Evolutionary conservation across 1,140 invertebrate genomes (phyloP), one percentile per base, ranked within the genome.

Genomic region (Drosophila tani): DNA sequence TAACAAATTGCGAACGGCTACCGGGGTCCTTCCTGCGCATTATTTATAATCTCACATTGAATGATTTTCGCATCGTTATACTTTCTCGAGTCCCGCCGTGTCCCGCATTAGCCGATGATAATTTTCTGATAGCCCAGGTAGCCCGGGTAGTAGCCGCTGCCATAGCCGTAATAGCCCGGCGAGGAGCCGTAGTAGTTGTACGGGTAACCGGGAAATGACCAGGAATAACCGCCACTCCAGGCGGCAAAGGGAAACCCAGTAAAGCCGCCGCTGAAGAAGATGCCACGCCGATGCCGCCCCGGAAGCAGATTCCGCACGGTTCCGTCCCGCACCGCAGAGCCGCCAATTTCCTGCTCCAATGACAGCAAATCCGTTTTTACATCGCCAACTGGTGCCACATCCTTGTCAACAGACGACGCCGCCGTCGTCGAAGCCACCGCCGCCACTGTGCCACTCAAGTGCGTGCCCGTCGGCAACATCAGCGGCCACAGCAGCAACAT

Each of bases 271-370:
- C 76, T 67, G 7, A 87, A 77, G 53, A 88, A 78, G 53, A 87
- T 65, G 43, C 79, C 84, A 55, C 84, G 85, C 46, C 82, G 80
- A 7, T 21, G 55, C n/a, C 43, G 68, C 49, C 9, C 57, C 51
- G 24, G 41, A 50, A 41, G 32, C 71, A 29, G 43, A 43, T 49
- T 38, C 11, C 53, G 41, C 51, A 32, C 24, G 12, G 35, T 15
- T 17, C 9, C 50, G 15, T 17, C 27, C 49, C 32, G 19, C 50
- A 66, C 66, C 77, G 59, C 56, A 70, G 75, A 81, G 84, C 85
- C 85, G 81, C 81, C 84, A 87, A 87, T 87, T 87, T 87, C 84
- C 84, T 88, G 84, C 85, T 87, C 63, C 69, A 87, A 90, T 87
- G 84, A 90, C 84, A 81, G 84, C 66, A 87, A 75, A 87, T 87